phyloP scores from a whole-genome alignment of 1,140 invertebrate genomes.

The Branchinecta lindahli region DNA sequence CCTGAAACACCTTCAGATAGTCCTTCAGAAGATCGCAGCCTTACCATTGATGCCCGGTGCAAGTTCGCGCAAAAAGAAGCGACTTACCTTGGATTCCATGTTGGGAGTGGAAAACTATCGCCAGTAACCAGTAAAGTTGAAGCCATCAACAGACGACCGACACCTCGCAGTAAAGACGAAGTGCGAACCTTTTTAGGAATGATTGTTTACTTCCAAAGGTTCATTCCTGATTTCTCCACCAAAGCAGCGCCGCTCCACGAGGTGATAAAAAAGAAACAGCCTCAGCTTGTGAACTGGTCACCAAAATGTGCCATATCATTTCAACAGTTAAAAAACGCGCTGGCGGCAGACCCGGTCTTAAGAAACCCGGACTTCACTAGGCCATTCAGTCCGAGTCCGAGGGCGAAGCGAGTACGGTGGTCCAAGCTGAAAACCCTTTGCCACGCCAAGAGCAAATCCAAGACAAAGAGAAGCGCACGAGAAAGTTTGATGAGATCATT shows the following conservation, averaged over 20 bases:
- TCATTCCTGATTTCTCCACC: not conserved
- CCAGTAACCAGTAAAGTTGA: constrained; percentile 12
- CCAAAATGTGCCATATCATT: not conserved
- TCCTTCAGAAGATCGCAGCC: too few relatives aligned
- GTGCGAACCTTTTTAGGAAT: constrained; percentile 11
- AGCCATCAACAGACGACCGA: not conserved
- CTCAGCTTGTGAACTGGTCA: too few relatives aligned
- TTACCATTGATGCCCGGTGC: too few relatives aligned
- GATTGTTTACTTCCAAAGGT: not conserved
- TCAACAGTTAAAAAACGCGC: not conserved
- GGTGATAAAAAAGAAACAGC: constrained; percentile 9
- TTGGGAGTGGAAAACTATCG: not conserved
- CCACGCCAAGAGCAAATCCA: too few relatives aligned
- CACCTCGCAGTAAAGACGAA: not conserved
- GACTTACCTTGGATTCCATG: too few relatives aligned
- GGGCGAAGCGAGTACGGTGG: too few relatives aligned
- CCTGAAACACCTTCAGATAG: constrained; percentile 30
- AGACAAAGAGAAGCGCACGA: too few relatives aligned
- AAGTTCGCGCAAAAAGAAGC: too few relatives aligned
- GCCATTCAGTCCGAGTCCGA: too few relatives aligned
- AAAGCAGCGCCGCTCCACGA: too few relatives aligned
- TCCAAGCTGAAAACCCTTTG: too few relatives aligned
- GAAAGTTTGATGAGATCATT: too few relatives aligned
- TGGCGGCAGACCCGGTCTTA: constrained; percentile 9
- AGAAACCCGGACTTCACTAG: not conserved